Conservation (phyloP, 2,888 invertebrate species). For the Hemithea aestivaria region DNA sequence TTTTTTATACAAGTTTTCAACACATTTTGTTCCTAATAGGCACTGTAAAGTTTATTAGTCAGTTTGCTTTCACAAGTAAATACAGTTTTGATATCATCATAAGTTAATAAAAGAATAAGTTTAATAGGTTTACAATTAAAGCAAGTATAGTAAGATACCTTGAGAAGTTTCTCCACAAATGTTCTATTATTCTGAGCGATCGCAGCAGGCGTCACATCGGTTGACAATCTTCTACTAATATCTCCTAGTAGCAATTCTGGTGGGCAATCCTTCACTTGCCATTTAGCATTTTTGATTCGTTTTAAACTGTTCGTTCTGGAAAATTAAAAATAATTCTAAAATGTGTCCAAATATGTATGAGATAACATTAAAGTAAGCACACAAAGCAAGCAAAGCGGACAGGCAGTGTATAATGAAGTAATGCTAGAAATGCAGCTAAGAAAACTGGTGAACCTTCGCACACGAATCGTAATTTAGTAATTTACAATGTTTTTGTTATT, state of each 20-base stretch:
- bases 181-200: conserved; percentile 98
- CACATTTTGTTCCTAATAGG: no score
- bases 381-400: conserved; percentile 43
- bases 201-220: conserved; percentile 89
- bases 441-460: no score
- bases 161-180: conserved; percentile 97
- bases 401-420: conserved; percentile 9
- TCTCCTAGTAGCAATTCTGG: conserved; percentile 71
- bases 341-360: conserved; percentile 3
- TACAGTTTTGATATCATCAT: no score
- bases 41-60: no score
- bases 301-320: conserved; percentile 79
- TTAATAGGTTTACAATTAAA: no score
- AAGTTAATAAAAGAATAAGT: no score
- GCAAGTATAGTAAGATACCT: no score
- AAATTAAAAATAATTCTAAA: conserved; percentile 19
- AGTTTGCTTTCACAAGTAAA: no score
- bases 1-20: no score
- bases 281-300: conserved; percentile 80
- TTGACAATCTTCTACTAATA: conserved; percentile 76
- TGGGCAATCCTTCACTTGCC: conserved; percentile 81
- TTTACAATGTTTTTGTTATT: no score
- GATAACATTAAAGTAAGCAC: conserved; percentile 33
- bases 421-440: conserved; percentile 6
- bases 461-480: no score